Evolutionary conservation across 2,888 invertebrate species (phyloP).

Genomic region (Phalera bucephala): DNA sequence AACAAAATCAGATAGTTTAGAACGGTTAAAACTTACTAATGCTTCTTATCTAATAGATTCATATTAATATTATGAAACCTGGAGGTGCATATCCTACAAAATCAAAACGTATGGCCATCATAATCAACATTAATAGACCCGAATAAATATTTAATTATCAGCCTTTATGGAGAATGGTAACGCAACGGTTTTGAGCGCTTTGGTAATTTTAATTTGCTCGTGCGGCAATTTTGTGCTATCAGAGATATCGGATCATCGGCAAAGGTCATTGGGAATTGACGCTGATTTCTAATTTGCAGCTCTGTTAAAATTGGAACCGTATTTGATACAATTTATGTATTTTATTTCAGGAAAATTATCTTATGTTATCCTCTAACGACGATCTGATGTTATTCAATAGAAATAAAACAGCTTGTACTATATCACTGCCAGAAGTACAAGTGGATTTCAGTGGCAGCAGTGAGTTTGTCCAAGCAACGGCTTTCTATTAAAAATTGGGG

Average conservation of each 20-base stretch:
- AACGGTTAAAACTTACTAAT: too few species aligned
- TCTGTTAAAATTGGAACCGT: constrained; percentile 36
- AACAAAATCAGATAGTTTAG: too few species aligned
- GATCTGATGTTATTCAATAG: too few species aligned
- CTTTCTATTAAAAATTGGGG: too few species aligned
- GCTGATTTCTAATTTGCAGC: constrained; percentile 24
- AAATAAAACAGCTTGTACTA: too few species aligned
- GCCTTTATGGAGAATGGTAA: constrained; percentile 75
- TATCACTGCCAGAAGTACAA: too few species aligned
- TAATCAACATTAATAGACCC: constrained; percentile 61
- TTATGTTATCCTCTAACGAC: too few species aligned
- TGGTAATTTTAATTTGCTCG: constrained; percentile 63
- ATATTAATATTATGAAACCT: too few species aligned
- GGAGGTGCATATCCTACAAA: not conserved
- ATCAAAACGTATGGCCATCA: not conserved
- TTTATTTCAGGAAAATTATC: too few species aligned
- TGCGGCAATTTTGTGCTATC: constrained; percentile 24
- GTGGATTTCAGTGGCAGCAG: too few species aligned
- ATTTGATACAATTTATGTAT: constrained; percentile 15
- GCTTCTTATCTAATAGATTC: too few species aligned
- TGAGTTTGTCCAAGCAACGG: too few species aligned
- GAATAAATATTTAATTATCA: constrained; percentile 79
- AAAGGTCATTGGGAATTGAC: constrained; percentile 30
- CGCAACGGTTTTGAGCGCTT: constrained; percentile 64
- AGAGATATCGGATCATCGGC: constrained; percentile 33